Evolutionary conservation across 1,140 invertebrate genomes (phyloP).

Genomic region (Drosophila tropicalis): DNA sequence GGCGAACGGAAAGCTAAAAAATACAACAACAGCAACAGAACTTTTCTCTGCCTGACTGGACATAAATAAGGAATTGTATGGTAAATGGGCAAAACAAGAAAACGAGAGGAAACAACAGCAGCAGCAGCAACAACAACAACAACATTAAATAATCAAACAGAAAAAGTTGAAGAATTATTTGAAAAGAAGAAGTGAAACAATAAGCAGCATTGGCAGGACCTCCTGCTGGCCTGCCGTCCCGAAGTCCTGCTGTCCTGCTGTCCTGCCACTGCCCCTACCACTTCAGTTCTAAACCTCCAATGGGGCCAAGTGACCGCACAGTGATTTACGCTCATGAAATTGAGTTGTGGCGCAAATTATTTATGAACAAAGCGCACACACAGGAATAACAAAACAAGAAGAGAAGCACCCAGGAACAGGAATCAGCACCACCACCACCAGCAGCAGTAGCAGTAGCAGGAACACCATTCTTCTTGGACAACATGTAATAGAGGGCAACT

Average conservation of each 20-base stretch:
- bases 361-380: conserved; percentile 78
- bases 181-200: conserved; percentile 62
- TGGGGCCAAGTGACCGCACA: conserved; percentile 67
- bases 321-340: conserved; percentile 81
- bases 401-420: background rate
- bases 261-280: background rate
- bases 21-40: conserved; percentile 24
- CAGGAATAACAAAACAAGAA: conserved; percentile 66
- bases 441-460: conserved; percentile 48
- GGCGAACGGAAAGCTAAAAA: conserved; percentile 19
- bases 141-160: conserved; percentile 38
- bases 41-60: conserved; percentile 44
- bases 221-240: background rate
- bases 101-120: conserved; percentile 17
- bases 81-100: conserved; percentile 59
- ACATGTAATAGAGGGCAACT: conserved; percentile 40
- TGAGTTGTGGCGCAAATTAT: conserved; percentile 80
- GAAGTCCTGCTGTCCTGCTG: background rate
- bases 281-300: conserved; percentile 13
- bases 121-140: conserved; percentile 25
- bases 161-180: conserved; percentile 71
- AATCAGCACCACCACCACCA: too few species aligned
- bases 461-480: conserved; percentile 33
- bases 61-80: conserved; percentile 75
- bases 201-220: conserved; percentile 56